Percentiles rank a stretch among this genome's conserved stretches.
Evolutionary conservation across 2,113 vertebrate genomes (phyloP).

Genomic region (Thalassoma bifasciatum): DNA sequence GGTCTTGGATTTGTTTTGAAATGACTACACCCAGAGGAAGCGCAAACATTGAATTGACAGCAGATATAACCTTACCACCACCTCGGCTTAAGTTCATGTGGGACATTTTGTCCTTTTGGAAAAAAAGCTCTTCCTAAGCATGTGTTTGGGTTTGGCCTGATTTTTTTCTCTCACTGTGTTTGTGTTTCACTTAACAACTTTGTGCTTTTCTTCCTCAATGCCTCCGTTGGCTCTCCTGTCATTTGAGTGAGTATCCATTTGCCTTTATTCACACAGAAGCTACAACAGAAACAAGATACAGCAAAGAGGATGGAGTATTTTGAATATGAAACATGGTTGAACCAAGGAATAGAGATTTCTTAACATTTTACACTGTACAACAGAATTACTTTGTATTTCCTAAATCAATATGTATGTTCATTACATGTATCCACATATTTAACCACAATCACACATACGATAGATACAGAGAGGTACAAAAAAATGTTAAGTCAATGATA

Average conservation of each 20-base stretch:
- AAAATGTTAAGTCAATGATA: no score
- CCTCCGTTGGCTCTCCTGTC: slow-evolving; percentile 89
- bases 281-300: background rate
- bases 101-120: background rate
- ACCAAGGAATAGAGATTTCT: background rate
- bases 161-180: slow-evolving; percentile 56
- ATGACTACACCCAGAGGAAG: slow-evolving; percentile 83
- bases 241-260: slow-evolving; percentile 92
- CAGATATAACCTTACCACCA: slow-evolving; percentile 36
- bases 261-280: slow-evolving; percentile 17
- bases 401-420: background rate
- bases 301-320: no score
- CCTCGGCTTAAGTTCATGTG: slow-evolving; percentile 19
- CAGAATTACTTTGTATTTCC: background rate
- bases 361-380: background rate
- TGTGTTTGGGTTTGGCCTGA: slow-evolving; percentile 59
- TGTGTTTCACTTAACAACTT: slow-evolving; percentile 82
- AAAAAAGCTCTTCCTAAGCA: slow-evolving; percentile 53
- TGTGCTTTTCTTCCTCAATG: slow-evolving; percentile 91
- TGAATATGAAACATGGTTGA: no score
- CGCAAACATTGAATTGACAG: slow-evolving; percentile 37
- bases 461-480: no score
- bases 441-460: background rate
- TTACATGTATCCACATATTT: background rate
- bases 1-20: slow-evolving; percentile 84